Evolutionary conservation across 1,140 invertebrate species (phyloP).

Genomic region (Sminthurides bifidus): DNA sequence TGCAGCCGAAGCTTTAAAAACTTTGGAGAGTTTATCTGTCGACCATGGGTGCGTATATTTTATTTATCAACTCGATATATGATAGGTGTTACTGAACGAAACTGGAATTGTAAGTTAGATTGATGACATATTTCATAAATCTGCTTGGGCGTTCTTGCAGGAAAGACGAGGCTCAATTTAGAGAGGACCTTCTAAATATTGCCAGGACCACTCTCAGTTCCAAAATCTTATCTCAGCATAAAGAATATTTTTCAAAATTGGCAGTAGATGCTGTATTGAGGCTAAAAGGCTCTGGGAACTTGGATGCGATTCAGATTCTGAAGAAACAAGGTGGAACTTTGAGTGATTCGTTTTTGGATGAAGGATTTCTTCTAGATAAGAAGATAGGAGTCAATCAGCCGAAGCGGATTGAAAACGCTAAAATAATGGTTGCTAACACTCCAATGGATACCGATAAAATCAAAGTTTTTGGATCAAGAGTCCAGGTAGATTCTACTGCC

Average conservation of each 20-base stretch:
- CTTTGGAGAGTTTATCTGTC: slow-evolving; percentile 59
- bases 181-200: slow-evolving; percentile 88
- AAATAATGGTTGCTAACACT: slow-evolving; percentile 98
- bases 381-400: slow-evolving; percentile 68
- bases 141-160: slow-evolving; percentile 38
- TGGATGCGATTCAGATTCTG: slow-evolving; percentile 94
- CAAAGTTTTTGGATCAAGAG: slow-evolving; percentile 97
- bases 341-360: slow-evolving; percentile 92
- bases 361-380: slow-evolving; percentile 96
- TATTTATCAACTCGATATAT: not conserved
- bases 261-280: slow-evolving; percentile 90
- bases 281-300: slow-evolving; percentile 87
- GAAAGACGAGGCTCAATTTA: slow-evolving; percentile 61
- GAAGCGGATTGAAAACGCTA: slow-evolving; percentile 78
- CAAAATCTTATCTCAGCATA: slow-evolving; percentile 95
- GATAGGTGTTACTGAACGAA: not conserved
- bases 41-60: slow-evolving; percentile 52
- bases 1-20: slow-evolving; percentile 64
- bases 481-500: slow-evolving; percentile 93
- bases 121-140: too few relatives aligned
- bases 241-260: slow-evolving; percentile 89
- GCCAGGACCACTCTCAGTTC: slow-evolving; percentile 94
- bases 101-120: not conserved
- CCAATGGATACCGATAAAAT: slow-evolving; percentile 99
- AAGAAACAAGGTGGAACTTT: slow-evolving; percentile 89